Conservation (phyloP, 2,888 invertebrate species). For the Alloplasta piceator region DNA sequence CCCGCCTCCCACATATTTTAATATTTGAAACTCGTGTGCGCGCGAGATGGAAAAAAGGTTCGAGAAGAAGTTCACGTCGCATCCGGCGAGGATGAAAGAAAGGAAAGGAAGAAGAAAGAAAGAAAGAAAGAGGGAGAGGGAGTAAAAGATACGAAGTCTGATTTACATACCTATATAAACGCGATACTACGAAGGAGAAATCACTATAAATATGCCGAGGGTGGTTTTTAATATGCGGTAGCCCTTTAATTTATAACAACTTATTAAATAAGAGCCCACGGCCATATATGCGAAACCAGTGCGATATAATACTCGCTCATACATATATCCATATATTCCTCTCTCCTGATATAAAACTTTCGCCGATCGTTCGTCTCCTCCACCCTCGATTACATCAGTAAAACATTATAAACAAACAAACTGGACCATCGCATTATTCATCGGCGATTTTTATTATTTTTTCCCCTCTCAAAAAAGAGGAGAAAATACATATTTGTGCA, state of each 20-base stretch:
- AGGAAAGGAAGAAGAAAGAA: constrained; percentile 24
- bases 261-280: constrained; percentile 79
- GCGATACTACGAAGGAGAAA: constrained; percentile 69
- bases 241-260: constrained; percentile 79
- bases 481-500: not conserved
- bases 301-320: constrained; percentile 7
- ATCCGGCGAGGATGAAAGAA: constrained; percentile 51
- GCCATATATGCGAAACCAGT: constrained; percentile 68
- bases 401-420: constrained; percentile 71
- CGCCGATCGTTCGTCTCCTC: constrained; percentile 14
- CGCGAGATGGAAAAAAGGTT: constrained; percentile 23
- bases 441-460: constrained; percentile 24
- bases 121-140: constrained; percentile 30
- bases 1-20: too few species aligned
- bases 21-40: too few species aligned
- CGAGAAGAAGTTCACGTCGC: constrained; percentile 32
- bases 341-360: constrained; percentile 1
- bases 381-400: constrained; percentile 52
- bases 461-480: not conserved
- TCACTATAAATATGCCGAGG: constrained; percentile 78
- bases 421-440: constrained; percentile 37
- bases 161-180: constrained; percentile 76
- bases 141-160: constrained; percentile 59
- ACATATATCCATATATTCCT: not conserved
- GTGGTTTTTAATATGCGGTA: constrained; percentile 79